phyloP scores from a whole-genome alignment of 2,888 invertebrate species.

The Archaeoteleia sp. region DNA sequence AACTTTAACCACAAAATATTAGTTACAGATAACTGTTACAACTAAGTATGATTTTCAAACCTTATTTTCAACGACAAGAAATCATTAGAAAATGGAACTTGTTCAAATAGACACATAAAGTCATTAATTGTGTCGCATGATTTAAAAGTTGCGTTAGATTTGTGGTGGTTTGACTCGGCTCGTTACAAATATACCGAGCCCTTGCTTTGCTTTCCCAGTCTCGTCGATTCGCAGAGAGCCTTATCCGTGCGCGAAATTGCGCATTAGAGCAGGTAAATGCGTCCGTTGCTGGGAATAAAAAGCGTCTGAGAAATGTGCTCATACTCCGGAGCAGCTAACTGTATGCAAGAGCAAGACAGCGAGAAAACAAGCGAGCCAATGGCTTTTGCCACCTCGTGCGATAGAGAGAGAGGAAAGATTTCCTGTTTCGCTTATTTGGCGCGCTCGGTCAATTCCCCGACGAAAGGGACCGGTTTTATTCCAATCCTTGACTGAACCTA shows the following conservation, averaged over 20 bases:
- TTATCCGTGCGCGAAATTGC: constrained; percentile 26
- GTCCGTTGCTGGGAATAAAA: constrained; percentile 24
- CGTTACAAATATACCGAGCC: too few species aligned
- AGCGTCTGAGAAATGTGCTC: constrained; percentile 36
- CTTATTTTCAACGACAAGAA: too few species aligned
- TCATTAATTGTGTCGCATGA: too few species aligned
- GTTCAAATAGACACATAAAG: too few species aligned
- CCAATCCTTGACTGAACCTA: constrained; percentile 20
- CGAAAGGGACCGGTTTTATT: constrained; percentile 47
- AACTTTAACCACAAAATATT: too few species aligned
- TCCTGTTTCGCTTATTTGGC: constrained; percentile 47
- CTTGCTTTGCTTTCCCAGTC: background rate
- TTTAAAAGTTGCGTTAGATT: too few species aligned
- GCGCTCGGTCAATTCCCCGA: constrained; percentile 41
- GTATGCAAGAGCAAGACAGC: constrained; percentile 25
- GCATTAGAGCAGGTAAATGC: constrained; percentile 35
- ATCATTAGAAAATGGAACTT: too few species aligned
- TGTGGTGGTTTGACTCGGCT: too few species aligned
- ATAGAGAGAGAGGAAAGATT: constrained; percentile 44
- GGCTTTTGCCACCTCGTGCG: constrained; percentile 29
- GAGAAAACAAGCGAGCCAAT: constrained; percentile 42
- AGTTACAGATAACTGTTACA: too few species aligned
- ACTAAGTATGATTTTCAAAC: too few species aligned
- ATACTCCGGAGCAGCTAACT: constrained; percentile 34
- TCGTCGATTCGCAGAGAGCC: background rate